Evolutionary conservation across 2,797 vertebrate species (phyloP).

Genomic region (Pseudomugil tenellus): DNA sequence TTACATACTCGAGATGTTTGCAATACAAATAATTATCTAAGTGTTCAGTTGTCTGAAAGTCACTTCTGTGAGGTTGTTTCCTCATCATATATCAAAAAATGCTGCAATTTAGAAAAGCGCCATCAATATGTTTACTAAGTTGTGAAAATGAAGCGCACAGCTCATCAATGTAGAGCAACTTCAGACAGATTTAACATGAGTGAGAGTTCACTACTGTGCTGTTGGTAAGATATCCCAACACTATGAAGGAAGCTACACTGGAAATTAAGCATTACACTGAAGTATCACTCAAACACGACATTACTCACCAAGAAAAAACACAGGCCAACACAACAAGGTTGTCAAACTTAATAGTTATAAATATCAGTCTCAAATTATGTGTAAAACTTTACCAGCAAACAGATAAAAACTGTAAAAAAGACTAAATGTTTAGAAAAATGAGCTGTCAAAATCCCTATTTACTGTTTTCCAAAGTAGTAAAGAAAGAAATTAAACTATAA

Average conservation of each 20-base stretch:
- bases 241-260: not conserved
- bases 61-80: conserved; percentile 23
- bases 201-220: conserved; percentile 2
- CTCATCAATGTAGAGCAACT: conserved; percentile 18
- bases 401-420: no score
- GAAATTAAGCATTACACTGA: not conserved
- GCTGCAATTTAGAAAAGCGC: conserved; percentile 32
- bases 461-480: not conserved
- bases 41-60: conserved; percentile 6
- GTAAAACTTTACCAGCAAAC: not conserved
- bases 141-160: conserved; percentile 35
- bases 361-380: conserved; percentile 16
- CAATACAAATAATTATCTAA: not conserved
- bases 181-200: conserved; percentile 25
- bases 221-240: not conserved
- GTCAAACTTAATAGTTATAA: not conserved
- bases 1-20: not conserved
- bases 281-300: not conserved
- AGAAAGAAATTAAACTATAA: conserved; percentile 7
- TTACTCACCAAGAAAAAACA: not conserved
- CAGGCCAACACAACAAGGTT: not conserved
- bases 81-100: conserved; percentile 23
- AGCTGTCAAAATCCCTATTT: conserved; percentile 11
- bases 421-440: conserved; percentile 14
- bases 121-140: conserved; percentile 29